These are phyloP conservation scores for Megaleporinus macrocephalus DNA, from an alignment of 2,113 vertebrate genomes.

Conservation along the genomic window DNA sequence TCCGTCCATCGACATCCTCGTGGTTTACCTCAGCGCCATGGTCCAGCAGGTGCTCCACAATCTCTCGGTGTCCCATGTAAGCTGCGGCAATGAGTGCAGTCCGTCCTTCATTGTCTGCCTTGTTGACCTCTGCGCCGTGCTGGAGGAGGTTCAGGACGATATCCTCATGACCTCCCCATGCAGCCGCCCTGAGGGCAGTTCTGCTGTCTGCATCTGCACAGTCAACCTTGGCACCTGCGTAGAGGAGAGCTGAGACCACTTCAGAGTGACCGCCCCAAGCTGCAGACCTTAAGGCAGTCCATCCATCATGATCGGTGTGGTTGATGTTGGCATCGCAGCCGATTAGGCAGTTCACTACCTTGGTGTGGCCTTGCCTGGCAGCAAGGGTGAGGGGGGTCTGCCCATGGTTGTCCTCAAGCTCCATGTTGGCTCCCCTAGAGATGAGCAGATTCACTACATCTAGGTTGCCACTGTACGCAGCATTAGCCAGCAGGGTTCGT, in stretches of 20 bases:
- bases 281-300: slow-evolving; percentile 93
- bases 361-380: slow-evolving; percentile 95
- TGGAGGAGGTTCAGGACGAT: slow-evolving; percentile 95
- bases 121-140: slow-evolving; percentile 95
- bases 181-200: slow-evolving; percentile 92
- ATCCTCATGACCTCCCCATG: slow-evolving; percentile 97
- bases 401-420: slow-evolving; percentile 90
- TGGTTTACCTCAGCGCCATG: slow-evolving; percentile 95
- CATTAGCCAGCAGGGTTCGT: slow-evolving; percentile 90
- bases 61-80: slow-evolving; percentile 97
- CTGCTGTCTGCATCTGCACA: slow-evolving; percentile 94
- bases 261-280: slow-evolving; percentile 97
- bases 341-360: slow-evolving; percentile 96
- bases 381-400: slow-evolving; percentile 95
- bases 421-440: slow-evolving; percentile 89
- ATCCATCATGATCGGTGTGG: slow-evolving; percentile 95
- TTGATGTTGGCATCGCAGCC: slow-evolving; percentile 93
- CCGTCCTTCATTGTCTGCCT: slow-evolving; percentile 95
- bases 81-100: slow-evolving; percentile 95
- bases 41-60: slow-evolving; percentile 94
- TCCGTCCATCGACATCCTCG: slow-evolving; percentile 93
- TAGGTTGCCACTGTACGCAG: slow-evolving; percentile 92
- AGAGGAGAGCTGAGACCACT: slow-evolving; percentile 94
- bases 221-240: slow-evolving; percentile 94
- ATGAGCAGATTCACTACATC: slow-evolving; percentile 94